Evolutionary conservation across 1,140 invertebrate species (phyloP), one percentile per base, ranked within the genome.

Genomic region (Drosophila pectinifera): DNA sequence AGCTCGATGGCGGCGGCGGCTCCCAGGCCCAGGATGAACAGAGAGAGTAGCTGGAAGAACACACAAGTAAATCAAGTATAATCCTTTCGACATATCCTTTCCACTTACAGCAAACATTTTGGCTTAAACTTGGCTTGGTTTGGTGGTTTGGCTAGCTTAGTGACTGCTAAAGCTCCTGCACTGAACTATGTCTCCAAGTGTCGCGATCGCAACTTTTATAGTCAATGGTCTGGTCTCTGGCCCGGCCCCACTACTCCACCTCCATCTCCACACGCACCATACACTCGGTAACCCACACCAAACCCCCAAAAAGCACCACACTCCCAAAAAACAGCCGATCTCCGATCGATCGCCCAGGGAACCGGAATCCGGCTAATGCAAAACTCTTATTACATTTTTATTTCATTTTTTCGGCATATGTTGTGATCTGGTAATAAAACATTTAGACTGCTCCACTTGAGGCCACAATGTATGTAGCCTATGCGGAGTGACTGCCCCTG

Each of bases 141-240:
- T 38, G 26, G 42, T 31, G 49, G 41, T 18, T 39, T 39, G 22
- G 61, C 51, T 76, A 39, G 39, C 64, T 70, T 70, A 20, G n/a
- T 67, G 68, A 49, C 64, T 86, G 68, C 82, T 91, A 68, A 26
- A 78, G 68, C 86, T 86, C 79, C 84, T 91, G 79, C 59, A 74
- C 72, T 92, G 79, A 75, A 92, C 91, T 92, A 92, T 89, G 91
- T 78, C 76, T 78, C 73, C 80, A 77, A 76, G 69, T 90, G 80
- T 76, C 61, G 72, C 42, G 61, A 41, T 77, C 73, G 74, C 78
- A 82, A 91, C 91, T 92, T 92, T 84, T 92, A 91, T 92, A 92
- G 63, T 63, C 49, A 68, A 69, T 49, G 58, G 63, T 46, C 39
- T 39, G 54, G 34, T 46, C 49, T 31, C 45, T 20, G 54, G 38